These are phyloP conservation scores for Zosterops lateralis DNA, from an alignment of 2,113 vertebrate genomes.

Conservation along the genomic window DNA sequence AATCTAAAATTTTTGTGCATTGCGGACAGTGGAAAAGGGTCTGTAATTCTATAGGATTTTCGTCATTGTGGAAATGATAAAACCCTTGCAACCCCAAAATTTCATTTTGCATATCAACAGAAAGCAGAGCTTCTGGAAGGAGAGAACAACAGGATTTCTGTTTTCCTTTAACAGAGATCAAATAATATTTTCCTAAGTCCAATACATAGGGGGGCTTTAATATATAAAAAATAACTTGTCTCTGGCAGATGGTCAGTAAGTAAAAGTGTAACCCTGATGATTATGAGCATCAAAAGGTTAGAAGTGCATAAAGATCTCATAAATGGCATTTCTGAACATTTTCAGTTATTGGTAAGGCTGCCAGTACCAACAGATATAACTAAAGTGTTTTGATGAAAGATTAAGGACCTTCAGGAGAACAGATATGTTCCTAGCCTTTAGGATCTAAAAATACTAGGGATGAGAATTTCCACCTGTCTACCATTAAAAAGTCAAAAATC, in stretches of 20 bases:
- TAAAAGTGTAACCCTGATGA: not conserved
- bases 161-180: not conserved
- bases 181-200: not conserved
- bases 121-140: not conserved
- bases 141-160: not conserved
- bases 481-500: not conserved
- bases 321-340: not conserved
- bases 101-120: not conserved
- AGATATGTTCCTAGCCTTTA: not conserved
- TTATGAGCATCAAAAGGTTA: not conserved
- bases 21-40: not conserved
- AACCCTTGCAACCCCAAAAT: not conserved
- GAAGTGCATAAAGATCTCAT: not conserved
- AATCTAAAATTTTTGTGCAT: not conserved
- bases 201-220: not conserved
- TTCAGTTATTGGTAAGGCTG: not conserved
- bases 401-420: not conserved
- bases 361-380: not conserved
- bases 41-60: not conserved
- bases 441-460: slow-evolving; percentile 20
- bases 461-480: not conserved
- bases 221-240: not conserved
- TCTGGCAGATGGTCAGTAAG: not conserved
- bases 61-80: not conserved
- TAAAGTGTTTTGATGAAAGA: not conserved